Percentiles rank a stretch among this genome's conserved stretches.
phyloP scores from a whole-genome alignment of 2,797 vertebrate species.

The Myotis vivesi region DNA sequence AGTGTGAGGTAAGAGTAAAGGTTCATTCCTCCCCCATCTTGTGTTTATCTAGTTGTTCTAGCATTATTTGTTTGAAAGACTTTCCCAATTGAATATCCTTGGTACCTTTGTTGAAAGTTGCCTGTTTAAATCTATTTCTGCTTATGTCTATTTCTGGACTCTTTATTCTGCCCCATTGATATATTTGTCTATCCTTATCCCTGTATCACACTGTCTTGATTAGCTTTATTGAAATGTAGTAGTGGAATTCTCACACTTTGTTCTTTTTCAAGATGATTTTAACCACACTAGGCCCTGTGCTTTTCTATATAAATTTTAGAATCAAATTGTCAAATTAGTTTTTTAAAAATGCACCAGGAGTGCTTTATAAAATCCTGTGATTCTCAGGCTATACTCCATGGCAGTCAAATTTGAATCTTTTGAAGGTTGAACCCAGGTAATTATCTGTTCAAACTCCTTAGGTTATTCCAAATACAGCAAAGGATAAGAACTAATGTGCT shows the following conservation, averaged over 20 bases:
- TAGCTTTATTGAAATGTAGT: constrained; percentile 7
- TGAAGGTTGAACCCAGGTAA: not conserved
- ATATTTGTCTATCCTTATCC: constrained; percentile 3
- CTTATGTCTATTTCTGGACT: not conserved
- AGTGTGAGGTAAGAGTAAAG: not conserved
- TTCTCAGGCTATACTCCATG: not conserved
- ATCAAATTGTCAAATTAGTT: constrained; percentile 19
- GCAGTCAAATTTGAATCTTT: constrained; percentile 18
- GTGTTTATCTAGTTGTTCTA: not conserved
- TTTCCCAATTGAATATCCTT: not conserved
- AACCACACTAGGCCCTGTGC: not conserved
- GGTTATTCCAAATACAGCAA: not conserved
- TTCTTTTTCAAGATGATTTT: constrained; percentile 15
- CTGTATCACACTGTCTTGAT: not conserved
- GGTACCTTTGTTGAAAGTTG: constrained; percentile 27
- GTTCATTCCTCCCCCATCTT: not conserved
- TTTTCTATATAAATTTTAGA: constrained; percentile 15
- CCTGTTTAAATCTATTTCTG: not conserved
- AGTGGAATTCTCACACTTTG: not conserved
- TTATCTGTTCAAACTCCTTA: not conserved
- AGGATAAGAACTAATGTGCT: not conserved
- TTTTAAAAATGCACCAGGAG: not conserved
- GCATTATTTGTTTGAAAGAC: not conserved
- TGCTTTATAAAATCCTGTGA: not conserved
- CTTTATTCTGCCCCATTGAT: not conserved